These are phyloP conservation scores for Chromis chromis DNA, from an alignment of 2,797 vertebrate species.

Conservation along the genomic window DNA sequence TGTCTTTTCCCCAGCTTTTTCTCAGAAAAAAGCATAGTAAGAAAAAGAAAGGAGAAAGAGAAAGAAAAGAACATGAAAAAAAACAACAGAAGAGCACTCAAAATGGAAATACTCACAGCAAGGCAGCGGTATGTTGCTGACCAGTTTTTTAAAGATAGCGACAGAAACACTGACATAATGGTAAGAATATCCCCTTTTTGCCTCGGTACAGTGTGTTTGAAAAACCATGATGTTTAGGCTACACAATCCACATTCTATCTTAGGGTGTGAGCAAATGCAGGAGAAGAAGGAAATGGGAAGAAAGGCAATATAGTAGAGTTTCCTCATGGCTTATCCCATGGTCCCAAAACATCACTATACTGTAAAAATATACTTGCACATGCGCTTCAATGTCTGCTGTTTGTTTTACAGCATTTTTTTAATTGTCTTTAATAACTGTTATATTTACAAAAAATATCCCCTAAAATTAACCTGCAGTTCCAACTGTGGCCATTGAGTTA, in stretches of 20 bases:
- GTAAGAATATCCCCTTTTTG: slow-evolving; percentile 7
- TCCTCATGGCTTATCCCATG: not conserved
- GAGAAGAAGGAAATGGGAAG: not conserved
- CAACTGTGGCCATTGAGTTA: not conserved
- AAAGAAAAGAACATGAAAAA: not conserved
- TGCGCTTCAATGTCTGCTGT: not conserved
- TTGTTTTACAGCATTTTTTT: not conserved
- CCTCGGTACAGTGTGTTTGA: not conserved
- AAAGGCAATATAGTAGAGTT: not conserved
- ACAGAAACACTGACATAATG: not conserved
- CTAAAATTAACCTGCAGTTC: not conserved
- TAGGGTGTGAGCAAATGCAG: not conserved
- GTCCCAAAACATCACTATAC: not conserved
- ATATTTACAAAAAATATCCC: no score
- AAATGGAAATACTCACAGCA: not conserved
- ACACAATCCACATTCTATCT: not conserved
- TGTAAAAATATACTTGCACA: no score
- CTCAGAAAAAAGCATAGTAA: not conserved
- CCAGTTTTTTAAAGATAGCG: not conserved
- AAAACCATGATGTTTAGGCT: not conserved
- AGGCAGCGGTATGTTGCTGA: not conserved
- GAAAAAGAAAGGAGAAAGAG: not conserved
- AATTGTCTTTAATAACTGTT: no score
- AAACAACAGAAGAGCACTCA: not conserved
- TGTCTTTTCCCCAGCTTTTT: not conserved